These are phyloP conservation scores for Sandelia bainsii DNA, from an alignment of 2,797 vertebrate genomes.

Conservation along the genomic window DNA sequence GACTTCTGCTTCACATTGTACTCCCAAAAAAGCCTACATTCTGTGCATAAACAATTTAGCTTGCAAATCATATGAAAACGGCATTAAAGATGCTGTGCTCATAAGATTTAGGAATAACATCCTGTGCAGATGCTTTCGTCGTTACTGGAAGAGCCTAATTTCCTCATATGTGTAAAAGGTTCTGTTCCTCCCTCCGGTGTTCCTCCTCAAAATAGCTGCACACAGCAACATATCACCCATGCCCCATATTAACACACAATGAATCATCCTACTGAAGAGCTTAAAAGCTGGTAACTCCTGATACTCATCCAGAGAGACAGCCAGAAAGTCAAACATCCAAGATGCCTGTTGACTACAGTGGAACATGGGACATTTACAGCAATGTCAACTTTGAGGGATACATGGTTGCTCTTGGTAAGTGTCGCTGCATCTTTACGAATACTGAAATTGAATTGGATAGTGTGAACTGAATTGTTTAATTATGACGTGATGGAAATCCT, in stretches of 20 bases:
- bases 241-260: conserved; percentile 70
- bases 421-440: not conserved
- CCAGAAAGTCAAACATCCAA: conserved; percentile 30
- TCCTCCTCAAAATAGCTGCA: conserved; percentile 49
- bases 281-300: conserved; percentile 31
- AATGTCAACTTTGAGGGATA: conserved; percentile 89
- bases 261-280: conserved; percentile 33
- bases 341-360: conserved; percentile 87
- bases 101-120: conserved; percentile 24
- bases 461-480: not conserved
- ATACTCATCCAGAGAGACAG: conserved; percentile 20
- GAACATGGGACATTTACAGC: conserved; percentile 89
- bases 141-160: conserved; percentile 44
- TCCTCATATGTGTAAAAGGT: conserved; percentile 52
- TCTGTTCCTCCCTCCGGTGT: conserved; percentile 33
- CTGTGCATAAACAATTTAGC: not conserved
- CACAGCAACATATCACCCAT: conserved; percentile 60
- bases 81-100: not conserved
- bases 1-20: conserved; percentile 13
- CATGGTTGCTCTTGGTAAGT: conserved; percentile 89
- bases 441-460: not conserved
- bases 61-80: not conserved
- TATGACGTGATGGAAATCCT: not conserved
- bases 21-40: conserved; percentile 7
- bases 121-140: not conserved